Percentiles rank a stretch among this genome's conserved stretches.
Conservation (phyloP, 2,888 invertebrate genomes). For the Polydrusus pterygomalis region DNA sequence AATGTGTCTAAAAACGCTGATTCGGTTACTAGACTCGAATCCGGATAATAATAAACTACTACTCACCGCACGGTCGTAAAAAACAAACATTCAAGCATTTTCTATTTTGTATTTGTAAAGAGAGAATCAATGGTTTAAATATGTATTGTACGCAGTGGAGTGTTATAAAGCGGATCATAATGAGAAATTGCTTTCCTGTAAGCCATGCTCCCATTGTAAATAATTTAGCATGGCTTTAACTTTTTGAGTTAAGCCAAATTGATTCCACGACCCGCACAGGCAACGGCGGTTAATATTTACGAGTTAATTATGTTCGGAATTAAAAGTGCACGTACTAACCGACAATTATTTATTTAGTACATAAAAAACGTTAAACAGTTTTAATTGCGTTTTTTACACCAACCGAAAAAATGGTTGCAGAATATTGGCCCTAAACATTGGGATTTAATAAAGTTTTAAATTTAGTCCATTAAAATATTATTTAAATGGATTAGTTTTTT, state of each 20-base stretch:
- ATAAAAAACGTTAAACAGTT: constrained; percentile 6
- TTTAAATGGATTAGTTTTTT: too few species aligned
- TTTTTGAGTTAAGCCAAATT: constrained; percentile 43
- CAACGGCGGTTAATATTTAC: constrained; percentile 31
- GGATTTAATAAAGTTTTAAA: too few species aligned
- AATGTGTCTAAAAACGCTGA: too few species aligned
- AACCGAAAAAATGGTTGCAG: background rate
- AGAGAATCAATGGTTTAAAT: too few species aligned
- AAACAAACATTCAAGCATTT: too few species aligned
- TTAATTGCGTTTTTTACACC: constrained; percentile 1
- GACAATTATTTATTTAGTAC: constrained; percentile 25
- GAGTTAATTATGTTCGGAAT: constrained; percentile 38
- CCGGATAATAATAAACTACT: too few species aligned
- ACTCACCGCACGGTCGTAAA: too few species aligned
- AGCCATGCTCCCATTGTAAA: constrained; percentile 29
- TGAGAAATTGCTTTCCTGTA: constrained; percentile 28
- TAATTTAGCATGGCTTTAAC: constrained; percentile 40
- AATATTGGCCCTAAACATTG: background rate
- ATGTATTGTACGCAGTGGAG: background rate
- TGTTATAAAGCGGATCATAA: constrained; percentile 26
- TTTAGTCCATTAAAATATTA: too few species aligned
- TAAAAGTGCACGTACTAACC: constrained; percentile 41
- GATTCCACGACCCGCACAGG: constrained; percentile 27
- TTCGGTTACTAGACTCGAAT: too few species aligned
- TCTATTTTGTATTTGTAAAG: too few species aligned